Conservation (phyloP, 53 echinoderm and acorn worm species). For the Stichopus horrens region DNA sequence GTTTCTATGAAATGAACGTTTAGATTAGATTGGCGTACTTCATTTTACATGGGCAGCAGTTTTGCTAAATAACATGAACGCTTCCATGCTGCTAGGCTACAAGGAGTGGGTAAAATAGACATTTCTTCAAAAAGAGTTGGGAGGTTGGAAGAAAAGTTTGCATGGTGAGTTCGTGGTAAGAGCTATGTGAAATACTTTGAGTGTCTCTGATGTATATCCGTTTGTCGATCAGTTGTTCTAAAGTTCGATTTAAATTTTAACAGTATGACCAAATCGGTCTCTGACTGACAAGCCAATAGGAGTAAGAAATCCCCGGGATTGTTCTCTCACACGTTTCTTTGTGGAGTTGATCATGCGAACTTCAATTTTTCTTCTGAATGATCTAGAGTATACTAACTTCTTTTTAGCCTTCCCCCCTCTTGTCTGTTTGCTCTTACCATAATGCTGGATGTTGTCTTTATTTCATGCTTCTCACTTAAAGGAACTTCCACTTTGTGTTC, state of each 20-base stretch:
- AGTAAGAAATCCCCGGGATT: neutral
- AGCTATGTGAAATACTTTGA: slow-evolving; percentile 10
- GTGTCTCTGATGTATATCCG: slow-evolving; percentile 8
- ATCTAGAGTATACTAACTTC: slow-evolving; percentile 26
- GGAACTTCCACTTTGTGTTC: too few species aligned
- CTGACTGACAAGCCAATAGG: slow-evolving; percentile 5
- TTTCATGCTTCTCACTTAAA: too few species aligned
- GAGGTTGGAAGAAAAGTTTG: too few species aligned
- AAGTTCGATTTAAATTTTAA: neutral
- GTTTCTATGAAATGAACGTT: too few species aligned
- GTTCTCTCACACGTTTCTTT: slow-evolving; percentile 6
- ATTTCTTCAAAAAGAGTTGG: too few species aligned
- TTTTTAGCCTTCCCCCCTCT: neutral
- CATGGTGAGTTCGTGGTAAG: slow-evolving; percentile 35
- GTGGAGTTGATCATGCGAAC: neutral
- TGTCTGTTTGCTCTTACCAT: too few species aligned
- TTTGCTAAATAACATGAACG: too few species aligned
- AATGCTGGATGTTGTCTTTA: too few species aligned
- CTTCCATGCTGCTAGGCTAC: too few species aligned
- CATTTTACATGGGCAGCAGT: too few species aligned
- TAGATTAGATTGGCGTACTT: too few species aligned
- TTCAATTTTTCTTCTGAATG: slow-evolving; percentile 9
- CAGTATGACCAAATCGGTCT: slow-evolving; percentile 11
- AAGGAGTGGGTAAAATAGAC: too few species aligned
- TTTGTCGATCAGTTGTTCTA: slow-evolving; percentile 9